These are phyloP conservation scores for Plebejus argus DNA, from an alignment of 2,888 invertebrate species.

Conservation along the genomic window DNA sequence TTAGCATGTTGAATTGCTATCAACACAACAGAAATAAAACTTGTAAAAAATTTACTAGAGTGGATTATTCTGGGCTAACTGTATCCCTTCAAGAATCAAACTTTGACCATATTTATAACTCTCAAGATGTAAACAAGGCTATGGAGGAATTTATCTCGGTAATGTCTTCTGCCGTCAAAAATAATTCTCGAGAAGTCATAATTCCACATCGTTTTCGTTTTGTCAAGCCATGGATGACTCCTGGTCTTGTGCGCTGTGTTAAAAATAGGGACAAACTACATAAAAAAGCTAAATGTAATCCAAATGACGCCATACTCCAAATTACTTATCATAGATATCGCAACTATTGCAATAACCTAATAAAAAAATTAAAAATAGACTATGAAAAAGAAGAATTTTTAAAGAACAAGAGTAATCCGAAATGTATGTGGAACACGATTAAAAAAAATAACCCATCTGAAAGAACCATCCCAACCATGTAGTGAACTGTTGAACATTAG, in stretches of 20 bases:
- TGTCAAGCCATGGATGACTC: slow-evolving; percentile 2
- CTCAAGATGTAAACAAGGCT: background rate
- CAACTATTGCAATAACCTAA: background rate
- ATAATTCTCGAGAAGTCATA: too few species aligned
- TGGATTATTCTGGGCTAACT: too few species aligned
- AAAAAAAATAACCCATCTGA: background rate
- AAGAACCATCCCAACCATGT: background rate
- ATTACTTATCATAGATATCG: background rate
- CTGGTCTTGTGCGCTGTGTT: background rate
- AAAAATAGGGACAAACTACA: slow-evolving; percentile 2
- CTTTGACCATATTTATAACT: background rate
- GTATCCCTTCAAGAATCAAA: background rate
- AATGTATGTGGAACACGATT: background rate
- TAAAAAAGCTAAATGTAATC: background rate
- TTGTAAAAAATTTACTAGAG: too few species aligned
- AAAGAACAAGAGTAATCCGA: background rate
- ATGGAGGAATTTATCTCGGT: background rate
- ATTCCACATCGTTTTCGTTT: background rate
- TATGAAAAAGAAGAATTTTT: slow-evolving; percentile 1
- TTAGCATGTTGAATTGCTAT: too few species aligned
- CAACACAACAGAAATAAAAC: background rate
- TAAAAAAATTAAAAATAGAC: background rate
- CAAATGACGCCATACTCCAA: background rate
- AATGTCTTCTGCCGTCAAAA: background rate
- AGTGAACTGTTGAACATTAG: background rate